Evolutionary conservation across 2,113 vertebrate genomes (phyloP), one percentile per base, ranked within the genome.

Genomic region (Notarius lentiginosus): DNA sequence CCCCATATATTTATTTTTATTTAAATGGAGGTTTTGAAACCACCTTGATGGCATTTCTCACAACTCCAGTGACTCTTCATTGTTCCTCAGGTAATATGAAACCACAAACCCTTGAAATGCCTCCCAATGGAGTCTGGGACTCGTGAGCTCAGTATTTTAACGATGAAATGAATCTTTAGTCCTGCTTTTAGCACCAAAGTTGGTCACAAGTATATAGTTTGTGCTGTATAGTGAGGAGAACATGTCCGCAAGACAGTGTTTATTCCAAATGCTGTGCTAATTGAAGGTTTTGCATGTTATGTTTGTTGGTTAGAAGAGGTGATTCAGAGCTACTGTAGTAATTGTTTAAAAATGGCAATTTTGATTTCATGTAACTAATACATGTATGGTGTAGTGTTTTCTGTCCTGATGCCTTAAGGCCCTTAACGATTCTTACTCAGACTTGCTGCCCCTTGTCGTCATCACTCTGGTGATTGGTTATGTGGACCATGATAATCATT

Each of bases 401-500:
- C 22, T 22, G 17, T 49, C 41, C 70, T 49, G 70, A 47, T 7
- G 51, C 11, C 14, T 24, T 53, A 76, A 15, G 55, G 24, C 34
- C 95, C 95, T 96, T 96, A 91, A 93, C 84, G 92, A 0, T 0
- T 73, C 15, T 60, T 1, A 75, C 86, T 15, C 90, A 97, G 97
- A 97, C 90, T 92, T 97, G 66, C 93, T 97, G 65, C 95, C 95
- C 0, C 68, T 97, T 61, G 96, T 97, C 14, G 85, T 97, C 7
- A 88, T 96, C 86, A 95, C 96, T 0, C 88, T 98, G 83, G 90
- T 95, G 72, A 90, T 96, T 79, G 97, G 97, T 12, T 97, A 97
- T 0, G 70, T 89, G 12, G 97, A 98, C 91, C 91, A 70, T 10
- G 90, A 93, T 6, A 95, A 97, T 90, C 27, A 11, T 7, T 94